A percentile compares a stretch with the other conserved stretches of the same genome.
These are phyloP conservation scores for Eueides isabella DNA, from an alignment of 1,140 invertebrate species.

Conservation along the genomic window DNA sequence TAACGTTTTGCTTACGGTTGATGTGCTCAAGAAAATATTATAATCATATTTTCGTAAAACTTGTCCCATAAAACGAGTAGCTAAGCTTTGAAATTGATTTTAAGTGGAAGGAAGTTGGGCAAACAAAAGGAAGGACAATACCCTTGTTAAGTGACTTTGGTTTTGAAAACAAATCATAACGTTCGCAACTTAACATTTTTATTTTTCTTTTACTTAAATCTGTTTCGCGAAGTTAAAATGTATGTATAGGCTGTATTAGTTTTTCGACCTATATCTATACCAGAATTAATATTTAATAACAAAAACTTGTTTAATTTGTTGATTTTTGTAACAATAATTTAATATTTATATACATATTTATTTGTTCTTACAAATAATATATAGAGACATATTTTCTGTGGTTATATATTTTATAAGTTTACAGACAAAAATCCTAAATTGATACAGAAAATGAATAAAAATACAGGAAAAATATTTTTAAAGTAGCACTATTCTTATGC, in stretches of 20 bases:
- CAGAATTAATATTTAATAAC: background rate
- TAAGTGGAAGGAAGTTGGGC: conserved; percentile 15
- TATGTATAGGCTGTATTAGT: background rate
- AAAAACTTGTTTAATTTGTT: background rate
- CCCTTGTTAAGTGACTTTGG: conserved; percentile 14
- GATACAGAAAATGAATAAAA: too few relatives aligned
- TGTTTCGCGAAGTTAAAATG: background rate
- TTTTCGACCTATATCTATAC: background rate
- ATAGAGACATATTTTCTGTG: too few relatives aligned
- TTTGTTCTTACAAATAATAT: too few relatives aligned
- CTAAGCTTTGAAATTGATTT: conserved; percentile 13
- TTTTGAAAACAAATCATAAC: conserved; percentile 15
- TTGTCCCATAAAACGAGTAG: conserved; percentile 10
- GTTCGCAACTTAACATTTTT: background rate
- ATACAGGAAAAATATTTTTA: too few relatives aligned
- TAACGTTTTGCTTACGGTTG: background rate
- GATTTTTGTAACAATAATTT: too few relatives aligned
- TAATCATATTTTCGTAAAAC: conserved; percentile 14
- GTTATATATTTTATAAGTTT: too few relatives aligned
- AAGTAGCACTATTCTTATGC: too few relatives aligned
- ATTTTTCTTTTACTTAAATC: conserved; percentile 12
- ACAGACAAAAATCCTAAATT: too few relatives aligned
- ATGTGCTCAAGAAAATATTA: background rate
- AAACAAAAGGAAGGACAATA: conserved; percentile 18
- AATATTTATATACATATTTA: too few relatives aligned